A percentile compares a stretch with the other conserved stretches of the same genome.
These are phyloP conservation scores for Lamellibrachia luymesi DNA, from an alignment of 1,140 invertebrate species.

Conservation along the genomic window DNA sequence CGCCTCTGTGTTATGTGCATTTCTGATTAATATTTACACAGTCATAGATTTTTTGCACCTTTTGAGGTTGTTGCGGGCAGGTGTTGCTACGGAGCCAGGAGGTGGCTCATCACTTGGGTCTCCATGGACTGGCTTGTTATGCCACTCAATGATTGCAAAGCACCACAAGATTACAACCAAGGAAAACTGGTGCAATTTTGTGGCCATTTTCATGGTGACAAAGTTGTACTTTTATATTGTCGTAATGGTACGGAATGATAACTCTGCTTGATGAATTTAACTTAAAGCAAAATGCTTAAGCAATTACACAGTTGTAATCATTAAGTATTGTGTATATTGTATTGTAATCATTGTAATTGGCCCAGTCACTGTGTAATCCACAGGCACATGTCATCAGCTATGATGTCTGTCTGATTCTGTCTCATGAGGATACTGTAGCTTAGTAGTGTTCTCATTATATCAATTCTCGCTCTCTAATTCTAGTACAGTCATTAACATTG, in stretches of 20 bases:
- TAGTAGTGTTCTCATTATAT: too few relatives aligned
- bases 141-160: background rate
- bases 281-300: background rate
- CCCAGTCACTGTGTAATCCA: background rate
- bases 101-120: background rate
- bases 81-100: background rate
- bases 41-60: background rate
- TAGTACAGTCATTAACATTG: too few relatives aligned
- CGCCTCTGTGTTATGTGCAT: background rate
- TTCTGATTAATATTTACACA: constrained; percentile 6
- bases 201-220: background rate
- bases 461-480: too few relatives aligned
- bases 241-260: background rate
- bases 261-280: background rate
- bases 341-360: background rate
- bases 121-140: background rate
- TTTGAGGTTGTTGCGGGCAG: background rate
- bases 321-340: too few relatives aligned
- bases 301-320: too few relatives aligned
- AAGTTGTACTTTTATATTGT: background rate
- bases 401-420: too few relatives aligned
- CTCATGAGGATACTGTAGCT: too few relatives aligned
- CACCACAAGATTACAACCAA: background rate
- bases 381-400: background rate
- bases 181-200: background rate